These are phyloP conservation scores for Colletes collaris DNA, from an alignment of 2,888 invertebrate genomes.

Conservation along the genomic window DNA sequence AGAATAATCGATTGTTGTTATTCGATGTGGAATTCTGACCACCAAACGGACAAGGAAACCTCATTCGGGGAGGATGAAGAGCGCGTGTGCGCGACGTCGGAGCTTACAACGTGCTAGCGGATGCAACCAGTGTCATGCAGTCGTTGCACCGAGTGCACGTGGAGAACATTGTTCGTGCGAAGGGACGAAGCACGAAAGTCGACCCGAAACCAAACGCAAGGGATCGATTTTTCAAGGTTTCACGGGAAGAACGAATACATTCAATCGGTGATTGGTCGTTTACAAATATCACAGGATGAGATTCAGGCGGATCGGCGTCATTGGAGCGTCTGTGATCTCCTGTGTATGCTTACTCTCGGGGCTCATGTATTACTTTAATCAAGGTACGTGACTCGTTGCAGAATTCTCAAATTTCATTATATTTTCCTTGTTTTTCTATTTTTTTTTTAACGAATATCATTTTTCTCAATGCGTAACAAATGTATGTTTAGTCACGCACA, in stretches of 20 bases:
- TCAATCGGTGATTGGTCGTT: constrained; percentile 5
- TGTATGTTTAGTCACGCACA: constrained; percentile 13
- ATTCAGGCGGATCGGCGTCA: constrained; percentile 73
- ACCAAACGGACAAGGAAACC: constrained; percentile 38
- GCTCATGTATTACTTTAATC: constrained; percentile 79
- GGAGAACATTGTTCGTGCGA: constrained; percentile 40
- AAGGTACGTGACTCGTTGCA: constrained; percentile 72
- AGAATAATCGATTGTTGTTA: constrained; percentile 36
- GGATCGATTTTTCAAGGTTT: constrained; percentile 18
- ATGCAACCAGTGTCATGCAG: constrained; percentile 71
- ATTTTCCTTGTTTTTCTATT: neutral
- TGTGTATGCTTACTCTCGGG: constrained; percentile 73
- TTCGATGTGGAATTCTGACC: constrained; percentile 22
- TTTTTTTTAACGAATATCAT: neutral
- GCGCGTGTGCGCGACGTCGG: constrained; percentile 68
- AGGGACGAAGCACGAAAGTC: constrained; percentile 23
- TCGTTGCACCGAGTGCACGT: constrained; percentile 55
- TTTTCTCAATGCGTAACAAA: neutral
- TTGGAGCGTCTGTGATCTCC: constrained; percentile 74
- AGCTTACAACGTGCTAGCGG: constrained; percentile 57
- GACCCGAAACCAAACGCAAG: neutral
- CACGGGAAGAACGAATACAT: neutral
- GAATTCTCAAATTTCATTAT: neutral
- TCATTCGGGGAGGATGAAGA: constrained; percentile 56
- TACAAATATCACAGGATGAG: constrained; percentile 66